Evolutionary conservation across 1,140 invertebrate genomes (phyloP).

Genomic region (Drusus annulatus): DNA sequence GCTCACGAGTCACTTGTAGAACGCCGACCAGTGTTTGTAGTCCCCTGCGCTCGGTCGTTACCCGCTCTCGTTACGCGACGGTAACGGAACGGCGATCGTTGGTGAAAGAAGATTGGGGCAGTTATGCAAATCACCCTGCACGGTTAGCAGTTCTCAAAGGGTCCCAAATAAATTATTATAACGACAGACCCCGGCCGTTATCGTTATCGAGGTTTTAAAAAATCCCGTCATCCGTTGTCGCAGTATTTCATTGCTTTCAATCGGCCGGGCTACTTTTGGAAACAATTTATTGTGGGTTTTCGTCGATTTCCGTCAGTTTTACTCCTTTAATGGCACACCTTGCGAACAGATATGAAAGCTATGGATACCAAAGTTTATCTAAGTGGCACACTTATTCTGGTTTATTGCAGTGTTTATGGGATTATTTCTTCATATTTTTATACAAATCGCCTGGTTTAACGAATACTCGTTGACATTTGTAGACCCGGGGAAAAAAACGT

Average conservation of each 20-base stretch:
- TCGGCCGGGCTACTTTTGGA: constrained; percentile 2
- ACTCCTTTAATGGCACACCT: background rate
- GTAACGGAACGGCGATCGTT: constrained; percentile 16
- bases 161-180: constrained; percentile 51
- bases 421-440: too few relatives aligned
- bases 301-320: constrained; percentile 2
- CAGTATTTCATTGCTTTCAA: constrained; percentile 31
- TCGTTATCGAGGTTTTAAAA: constrained; percentile 38
- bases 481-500: too few relatives aligned
- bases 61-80: constrained; percentile 37
- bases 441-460: too few relatives aligned
- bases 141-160: constrained; percentile 42
- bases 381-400: too few relatives aligned
- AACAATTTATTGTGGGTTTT: constrained; percentile 4
- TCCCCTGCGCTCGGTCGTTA: constrained; percentile 5
- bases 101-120: constrained; percentile 35
- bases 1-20: too few relatives aligned
- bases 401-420: too few relatives aligned
- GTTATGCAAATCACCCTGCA: constrained; percentile 50
- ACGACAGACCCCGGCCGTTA: constrained; percentile 40
- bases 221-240: constrained; percentile 29
- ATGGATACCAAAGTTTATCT: too few relatives aligned
- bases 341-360: too few relatives aligned
- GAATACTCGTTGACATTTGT: too few relatives aligned
- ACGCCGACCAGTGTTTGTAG: too few relatives aligned